Base-by-base conservation (phyloP, 2,113 vertebrate species). In the Poeciliopsis retropinna region DNA sequence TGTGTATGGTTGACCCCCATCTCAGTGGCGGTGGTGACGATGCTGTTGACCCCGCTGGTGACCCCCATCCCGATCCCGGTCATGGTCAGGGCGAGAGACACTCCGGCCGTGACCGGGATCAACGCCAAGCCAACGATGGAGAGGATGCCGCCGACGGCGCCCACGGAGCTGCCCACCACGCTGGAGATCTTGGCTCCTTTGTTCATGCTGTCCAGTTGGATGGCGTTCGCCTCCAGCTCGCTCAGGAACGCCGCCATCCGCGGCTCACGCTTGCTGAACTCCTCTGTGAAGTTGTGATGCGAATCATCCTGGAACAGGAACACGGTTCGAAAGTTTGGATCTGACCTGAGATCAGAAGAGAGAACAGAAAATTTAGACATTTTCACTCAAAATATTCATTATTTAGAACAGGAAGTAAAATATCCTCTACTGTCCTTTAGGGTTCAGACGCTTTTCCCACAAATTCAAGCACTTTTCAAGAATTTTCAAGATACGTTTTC, bases 171-270 rank as follows among this genome's bases (percentile, higher is more conserved):
- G 29, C 89, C 85, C 2, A 60, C 77, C n/a, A 91, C 84, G 30
- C 81, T 89, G 81, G 89, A 92, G 79, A 92, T 89, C 78, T 47
- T 91, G 25, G 88, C 70, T 0, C 86, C 91, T n/a, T 1, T 78
- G 7, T 71, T 87, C 89, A 90, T 90, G 8, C 6, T 66, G 77
- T 88, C 88, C 0, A 91, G 73, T 67, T 85, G 78, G 34, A 79
- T 68, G 3, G 85, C 83, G 0, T 0, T 39, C 19, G 73, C 34
- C 51, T 92, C 86, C 72, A 90, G 44, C 3, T 83, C 47, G 0
- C 27, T 8, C 0, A 90, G 85, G 65, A 66, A 84, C 76, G 85
- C 14, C 31, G 66, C 74, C 86, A 91, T 85, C 57, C 70, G 30
- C 32, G 72, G 67, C 15, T 51, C 25, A 2, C 79, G 72, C 31